phyloP scores from a whole-genome alignment of 2,888 invertebrate genomes.

The Willowsia nigromaculata region DNA sequence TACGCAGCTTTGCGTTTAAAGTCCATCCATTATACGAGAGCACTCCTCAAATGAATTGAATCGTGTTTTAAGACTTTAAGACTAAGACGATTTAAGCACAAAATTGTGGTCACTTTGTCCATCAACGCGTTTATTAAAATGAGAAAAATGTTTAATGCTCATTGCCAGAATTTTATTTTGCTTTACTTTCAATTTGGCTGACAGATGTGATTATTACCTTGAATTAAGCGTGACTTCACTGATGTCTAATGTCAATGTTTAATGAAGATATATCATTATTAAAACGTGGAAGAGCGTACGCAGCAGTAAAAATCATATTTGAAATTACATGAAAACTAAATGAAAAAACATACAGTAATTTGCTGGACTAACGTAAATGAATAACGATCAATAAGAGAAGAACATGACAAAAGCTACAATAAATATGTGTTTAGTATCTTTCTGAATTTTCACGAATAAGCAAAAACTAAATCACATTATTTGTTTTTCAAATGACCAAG shows the following conservation, averaged over 20 bases:
- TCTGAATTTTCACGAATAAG: background rate
- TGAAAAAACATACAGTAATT: too few species aligned
- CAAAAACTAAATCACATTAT: background rate
- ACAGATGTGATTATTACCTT: constrained; percentile 26
- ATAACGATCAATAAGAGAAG: too few species aligned
- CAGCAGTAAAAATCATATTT: too few species aligned
- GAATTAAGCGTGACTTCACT: constrained; percentile 33
- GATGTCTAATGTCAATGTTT: background rate
- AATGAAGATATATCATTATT: too few species aligned
- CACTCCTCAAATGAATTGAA: background rate
- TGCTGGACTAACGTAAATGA: too few species aligned
- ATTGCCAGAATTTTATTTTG: background rate
- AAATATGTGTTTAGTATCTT: background rate
- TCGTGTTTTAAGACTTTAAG: background rate
- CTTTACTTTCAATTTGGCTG: background rate
- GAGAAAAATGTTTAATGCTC: background rate
- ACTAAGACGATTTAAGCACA: background rate
- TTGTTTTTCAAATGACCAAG: background rate
- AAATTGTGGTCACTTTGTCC: background rate
- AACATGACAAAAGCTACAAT: too few species aligned
- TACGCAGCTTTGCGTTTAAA: too few species aligned
- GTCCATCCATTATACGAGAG: background rate
- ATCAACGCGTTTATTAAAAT: background rate
- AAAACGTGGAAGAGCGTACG: too few species aligned
- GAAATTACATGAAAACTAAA: too few species aligned